Conservation (phyloP, 2,888 invertebrate species). For the Tipula unca region DNA sequence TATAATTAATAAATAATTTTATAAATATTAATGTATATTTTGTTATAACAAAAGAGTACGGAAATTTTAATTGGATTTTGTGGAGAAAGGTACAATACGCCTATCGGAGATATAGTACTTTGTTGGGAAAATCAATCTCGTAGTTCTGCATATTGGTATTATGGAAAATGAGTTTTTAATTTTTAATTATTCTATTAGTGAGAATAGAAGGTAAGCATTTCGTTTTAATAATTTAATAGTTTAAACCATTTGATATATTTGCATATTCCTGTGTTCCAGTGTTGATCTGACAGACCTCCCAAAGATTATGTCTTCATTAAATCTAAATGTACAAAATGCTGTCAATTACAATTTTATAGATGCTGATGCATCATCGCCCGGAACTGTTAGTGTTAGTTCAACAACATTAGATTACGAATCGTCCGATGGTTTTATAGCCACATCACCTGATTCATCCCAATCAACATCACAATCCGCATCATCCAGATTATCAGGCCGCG, state of each 20-base stretch:
- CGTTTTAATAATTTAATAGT: background rate
- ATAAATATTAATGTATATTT: background rate
- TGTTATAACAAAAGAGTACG: background rate
- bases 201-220: background rate
- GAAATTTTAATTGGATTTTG: background rate
- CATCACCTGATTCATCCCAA: background rate
- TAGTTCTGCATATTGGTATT: background rate
- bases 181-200: background rate
- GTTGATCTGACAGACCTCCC: background rate
- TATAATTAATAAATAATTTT: background rate
- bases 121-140: background rate
- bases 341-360: background rate
- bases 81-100: background rate
- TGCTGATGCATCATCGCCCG: background rate
- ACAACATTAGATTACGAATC: background rate
- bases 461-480: background rate
- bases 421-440: background rate
- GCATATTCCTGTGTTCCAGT: background rate
- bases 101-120: background rate
- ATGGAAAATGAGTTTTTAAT: background rate
- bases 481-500: background rate
- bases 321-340: background rate
- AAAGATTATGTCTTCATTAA: background rate
- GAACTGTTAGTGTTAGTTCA: background rate
- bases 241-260: background rate